phyloP scores from a whole-genome alignment of 2,113 vertebrate species.

The Cololabis saira region DNA sequence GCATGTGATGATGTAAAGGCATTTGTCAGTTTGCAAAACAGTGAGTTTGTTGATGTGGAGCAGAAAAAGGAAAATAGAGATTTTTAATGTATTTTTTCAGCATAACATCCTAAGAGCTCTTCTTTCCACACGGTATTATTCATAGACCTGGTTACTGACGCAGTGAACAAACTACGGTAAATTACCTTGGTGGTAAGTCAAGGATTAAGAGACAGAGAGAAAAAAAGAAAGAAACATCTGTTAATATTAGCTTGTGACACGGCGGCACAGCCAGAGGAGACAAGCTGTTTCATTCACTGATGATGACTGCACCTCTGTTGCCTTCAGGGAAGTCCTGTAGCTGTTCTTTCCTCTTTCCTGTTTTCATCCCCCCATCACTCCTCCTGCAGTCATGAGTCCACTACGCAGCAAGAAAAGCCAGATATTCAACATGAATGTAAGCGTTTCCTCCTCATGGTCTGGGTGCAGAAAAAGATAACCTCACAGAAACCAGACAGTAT shows the following conservation, averaged over 20 bases:
- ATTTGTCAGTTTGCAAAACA: conserved; percentile 34
- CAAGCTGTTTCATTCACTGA: conserved; percentile 2
- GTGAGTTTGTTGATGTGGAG: conserved; percentile 39
- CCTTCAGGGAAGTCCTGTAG: conserved; percentile 10
- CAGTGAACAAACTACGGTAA: conserved; percentile 8
- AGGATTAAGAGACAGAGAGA: background rate
- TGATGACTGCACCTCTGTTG: conserved; percentile 30
- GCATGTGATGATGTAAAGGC: conserved; percentile 27
- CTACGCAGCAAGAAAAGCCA: conserved; percentile 24
- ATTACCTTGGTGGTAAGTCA: background rate
- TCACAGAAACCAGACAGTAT: conserved; percentile 28
- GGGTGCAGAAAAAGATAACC: conserved; percentile 13
- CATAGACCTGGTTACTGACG: conserved; percentile 2
- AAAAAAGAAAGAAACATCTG: background rate
- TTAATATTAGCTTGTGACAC: background rate
- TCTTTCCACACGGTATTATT: conserved; percentile 6
- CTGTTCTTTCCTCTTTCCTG: background rate
- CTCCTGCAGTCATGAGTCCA: conserved; percentile 35
- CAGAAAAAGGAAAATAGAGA: conserved; percentile 5
- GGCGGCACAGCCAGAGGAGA: background rate
- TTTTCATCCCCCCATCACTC: conserved; percentile 22
- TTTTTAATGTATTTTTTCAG: background rate
- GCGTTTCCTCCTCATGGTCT: conserved; percentile 41
- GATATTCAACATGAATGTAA: conserved; percentile 49
- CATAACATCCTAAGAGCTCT: background rate